Base-by-base conservation (phyloP, 2,113 vertebrate species). In the Caloenas nicobarica region DNA sequence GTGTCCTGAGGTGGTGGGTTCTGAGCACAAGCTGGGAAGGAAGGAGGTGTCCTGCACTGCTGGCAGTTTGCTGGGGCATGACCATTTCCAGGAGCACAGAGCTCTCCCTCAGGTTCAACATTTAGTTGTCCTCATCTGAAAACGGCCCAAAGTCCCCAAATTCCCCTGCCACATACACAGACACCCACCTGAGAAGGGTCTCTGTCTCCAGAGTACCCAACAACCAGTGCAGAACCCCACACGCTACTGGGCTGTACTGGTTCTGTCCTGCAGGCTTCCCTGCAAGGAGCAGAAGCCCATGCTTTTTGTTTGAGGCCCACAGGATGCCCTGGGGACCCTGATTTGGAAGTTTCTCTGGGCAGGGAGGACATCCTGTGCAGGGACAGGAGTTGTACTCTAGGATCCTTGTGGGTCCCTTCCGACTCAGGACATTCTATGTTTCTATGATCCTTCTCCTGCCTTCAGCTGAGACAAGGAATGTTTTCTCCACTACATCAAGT, bases 201-300 rank as follows among this genome's bases (percentile, higher is more conserved):
- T 83, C 56, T 68, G 25, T 25, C n/a, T 22, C 33, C 74, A 51
- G 28, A 73, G 34, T 6, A 42, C 29, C 6, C 1, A 1, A 4
- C 46, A n/a, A 28, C 48, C 66, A 25, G 48, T 57, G 36, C 60
- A 51, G 60, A 73, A 40, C 48, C 61, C 46, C 40, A 14, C 7
- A 17, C 1, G 12, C 33, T 68, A 21, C 54, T 62, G 65, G 60
- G 13, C 24, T 16, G 5, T 79, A 17, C 61, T 58, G 66, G 61
- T 84, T 69, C 50, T 58, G 31, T 16, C 53, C 48, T 48, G 64
- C 56, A 38, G 28, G 9, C 29, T 83, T 40, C 54, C 10, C 48
- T 5, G 4, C 18, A n/a, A 31, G 46, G 36, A 57, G 22, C 3
- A 1, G 29, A 29, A 69, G 29, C 38, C 36, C 29, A 8, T 0